phyloP scores from a whole-genome alignment of 2,113 vertebrate genomes.

The Choloepus hoffmanni region DNA sequence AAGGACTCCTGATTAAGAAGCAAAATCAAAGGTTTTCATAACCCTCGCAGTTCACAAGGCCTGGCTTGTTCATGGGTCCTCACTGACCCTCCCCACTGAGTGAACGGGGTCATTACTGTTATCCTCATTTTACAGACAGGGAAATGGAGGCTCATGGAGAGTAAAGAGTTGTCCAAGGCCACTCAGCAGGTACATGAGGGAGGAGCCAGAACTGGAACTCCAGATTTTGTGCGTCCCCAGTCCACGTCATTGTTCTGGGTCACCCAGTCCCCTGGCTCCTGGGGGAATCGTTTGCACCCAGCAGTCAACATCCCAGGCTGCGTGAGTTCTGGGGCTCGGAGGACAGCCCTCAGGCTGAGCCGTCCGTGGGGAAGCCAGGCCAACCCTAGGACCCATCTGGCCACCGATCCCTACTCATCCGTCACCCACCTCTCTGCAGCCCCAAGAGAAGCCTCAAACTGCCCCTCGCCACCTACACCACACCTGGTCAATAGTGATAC shows the following conservation, averaged over 20 bases:
- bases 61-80: background rate
- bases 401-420: accelerated
- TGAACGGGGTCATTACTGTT: background rate
- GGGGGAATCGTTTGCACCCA: background rate
- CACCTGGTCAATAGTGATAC: background rate
- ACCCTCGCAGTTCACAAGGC: background rate
- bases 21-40: background rate
- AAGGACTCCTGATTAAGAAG: background rate
- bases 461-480: accelerated
- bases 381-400: background rate
- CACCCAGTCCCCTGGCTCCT: accelerated
- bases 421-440: background rate
- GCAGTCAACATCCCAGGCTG: background rate
- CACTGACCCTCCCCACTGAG: background rate
- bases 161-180: background rate
- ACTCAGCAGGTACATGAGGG: background rate
- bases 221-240: background rate
- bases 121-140: background rate
- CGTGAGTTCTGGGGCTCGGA: background rate
- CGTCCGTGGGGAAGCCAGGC: background rate
- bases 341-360: accelerated
- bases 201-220: background rate
- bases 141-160: background rate
- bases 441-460: background rate
- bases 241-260: background rate